These are phyloP conservation scores for Parotocinclus haroldoi DNA, from an alignment of 2,797 vertebrate genomes.

Conservation along the genomic window DNA sequence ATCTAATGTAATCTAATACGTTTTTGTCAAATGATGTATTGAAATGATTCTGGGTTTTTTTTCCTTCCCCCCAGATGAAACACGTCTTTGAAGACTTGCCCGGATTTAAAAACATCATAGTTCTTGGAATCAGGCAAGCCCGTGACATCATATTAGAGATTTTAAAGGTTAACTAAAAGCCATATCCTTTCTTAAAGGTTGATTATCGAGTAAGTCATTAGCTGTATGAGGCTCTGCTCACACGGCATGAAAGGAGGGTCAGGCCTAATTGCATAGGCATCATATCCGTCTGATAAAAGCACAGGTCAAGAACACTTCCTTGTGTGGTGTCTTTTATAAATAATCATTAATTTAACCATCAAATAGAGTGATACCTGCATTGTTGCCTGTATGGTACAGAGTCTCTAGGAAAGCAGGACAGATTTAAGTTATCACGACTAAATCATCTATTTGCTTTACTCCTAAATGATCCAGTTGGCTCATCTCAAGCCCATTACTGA, in stretches of 20 bases:
- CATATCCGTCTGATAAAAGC: constrained; percentile 2
- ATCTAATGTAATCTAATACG: no score
- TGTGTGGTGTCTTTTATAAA: not conserved
- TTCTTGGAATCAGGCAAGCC: constrained; percentile 84
- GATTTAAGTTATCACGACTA: no score
- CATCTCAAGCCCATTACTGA: no score
- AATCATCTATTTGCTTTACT: not conserved
- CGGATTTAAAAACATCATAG: constrained; percentile 80
- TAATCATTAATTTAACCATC: not conserved
- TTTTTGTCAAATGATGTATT: no score
- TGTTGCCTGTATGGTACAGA: not conserved
- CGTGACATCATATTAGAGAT: not conserved
- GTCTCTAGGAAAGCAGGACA: not conserved
- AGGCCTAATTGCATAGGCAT: not conserved
- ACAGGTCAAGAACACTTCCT: constrained; percentile 1
- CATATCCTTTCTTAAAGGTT: constrained; percentile 3
- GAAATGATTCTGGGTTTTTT: not conserved
- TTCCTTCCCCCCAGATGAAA: constrained; percentile 75
- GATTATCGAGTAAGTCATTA: constrained; percentile 7
- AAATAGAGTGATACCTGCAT: not conserved
- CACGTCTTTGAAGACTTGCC: constrained; percentile 82
- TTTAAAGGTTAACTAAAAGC: constrained; percentile 15
- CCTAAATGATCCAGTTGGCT: no score
- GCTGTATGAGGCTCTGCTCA: not conserved
- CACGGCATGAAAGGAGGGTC: not conserved